Evolutionary conservation across 1,140 invertebrate genomes (phyloP), one percentile per base, ranked within the genome.

Genomic region (Bursaphelenchus mucronatus): DNA sequence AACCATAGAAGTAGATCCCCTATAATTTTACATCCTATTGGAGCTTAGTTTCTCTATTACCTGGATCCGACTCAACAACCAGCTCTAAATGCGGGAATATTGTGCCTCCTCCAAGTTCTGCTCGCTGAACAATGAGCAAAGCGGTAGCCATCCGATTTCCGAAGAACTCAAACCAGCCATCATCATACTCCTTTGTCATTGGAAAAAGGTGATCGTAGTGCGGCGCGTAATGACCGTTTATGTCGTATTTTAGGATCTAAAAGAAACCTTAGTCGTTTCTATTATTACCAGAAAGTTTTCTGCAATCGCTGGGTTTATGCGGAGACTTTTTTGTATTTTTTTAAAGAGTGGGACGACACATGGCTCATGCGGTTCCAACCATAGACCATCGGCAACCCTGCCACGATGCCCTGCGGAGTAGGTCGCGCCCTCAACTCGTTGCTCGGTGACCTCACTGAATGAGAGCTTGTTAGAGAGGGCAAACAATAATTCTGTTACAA

Each of bases 241-340:
- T 40, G 21, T 68, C 54, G 13, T 76, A 62, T 56, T 63, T 67
- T 17, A 30, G 63, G 6, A 67, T 41, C 6, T 56, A 39, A 59
- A 67, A 30, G 11, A 13, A 66, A 63, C 7, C 57, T 15, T 21
- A 0, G 0, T 66, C 63, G 6, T 15, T 30, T n/a, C 6, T 6
- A 30, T 30, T 30, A 61, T 10, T 30, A 74, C 71, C 54, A 74
- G 56, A 67, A 76, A 76, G 40, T 74, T 63, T 46, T 74, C 75
- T 5, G 53, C 74, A 11, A 73, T 44, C 7, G 70, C 71, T 40
- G 74, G 70, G 17, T 76, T 70, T 44, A 74, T 17, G 19, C 69
- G 0, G 8, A 73, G 47, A 4, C 55, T 46, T 9, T 8, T 53
- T 44, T 75, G 71, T 11, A 74, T 7, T 8, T 54, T 45, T 21